Percentiles rank a stretch among this genome's conserved stretches.
Conservation (phyloP, 2,888 invertebrate genomes). For the Pyrgus malvae region DNA sequence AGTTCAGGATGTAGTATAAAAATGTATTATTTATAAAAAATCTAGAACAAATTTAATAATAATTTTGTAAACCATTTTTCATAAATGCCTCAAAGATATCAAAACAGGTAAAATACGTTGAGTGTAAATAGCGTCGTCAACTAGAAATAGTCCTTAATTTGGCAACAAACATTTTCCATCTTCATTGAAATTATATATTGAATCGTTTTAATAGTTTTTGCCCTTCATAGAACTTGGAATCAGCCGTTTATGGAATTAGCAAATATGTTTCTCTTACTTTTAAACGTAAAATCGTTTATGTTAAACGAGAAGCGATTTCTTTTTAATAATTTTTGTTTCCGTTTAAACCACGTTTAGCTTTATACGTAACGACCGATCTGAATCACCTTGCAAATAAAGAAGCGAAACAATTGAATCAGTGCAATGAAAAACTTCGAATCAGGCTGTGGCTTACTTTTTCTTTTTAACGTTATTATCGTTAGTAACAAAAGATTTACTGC, state of each 20-base stretch:
- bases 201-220: constrained; percentile 15
- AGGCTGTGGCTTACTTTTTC: not conserved
- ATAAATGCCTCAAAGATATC: constrained; percentile 11
- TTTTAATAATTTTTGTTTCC: not conserved
- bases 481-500: too few relatives aligned
- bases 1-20: too few relatives aligned
- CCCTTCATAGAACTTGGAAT: constrained; percentile 18
- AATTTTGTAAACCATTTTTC: too few relatives aligned
- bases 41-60: too few relatives aligned
- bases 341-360: not conserved
- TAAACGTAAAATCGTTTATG: constrained; percentile 7
- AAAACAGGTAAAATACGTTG: constrained; percentile 5
- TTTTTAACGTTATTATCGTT: not conserved
- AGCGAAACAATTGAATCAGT: not conserved
- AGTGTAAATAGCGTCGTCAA: not conserved
- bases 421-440: not conserved
- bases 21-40: too few relatives aligned
- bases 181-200: constrained; percentile 19
- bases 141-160: constrained; percentile 14
- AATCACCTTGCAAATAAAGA: constrained; percentile 3
- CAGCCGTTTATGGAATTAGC: constrained; percentile 18
- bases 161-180: constrained; percentile 16
- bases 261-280: constrained; percentile 3
- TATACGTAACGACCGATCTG: constrained; percentile 3
- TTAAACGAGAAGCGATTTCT: constrained; percentile 10